Evolutionary conservation across 2,888 invertebrate genomes (phyloP).

Genomic region (Dinocampus coccinellae): DNA sequence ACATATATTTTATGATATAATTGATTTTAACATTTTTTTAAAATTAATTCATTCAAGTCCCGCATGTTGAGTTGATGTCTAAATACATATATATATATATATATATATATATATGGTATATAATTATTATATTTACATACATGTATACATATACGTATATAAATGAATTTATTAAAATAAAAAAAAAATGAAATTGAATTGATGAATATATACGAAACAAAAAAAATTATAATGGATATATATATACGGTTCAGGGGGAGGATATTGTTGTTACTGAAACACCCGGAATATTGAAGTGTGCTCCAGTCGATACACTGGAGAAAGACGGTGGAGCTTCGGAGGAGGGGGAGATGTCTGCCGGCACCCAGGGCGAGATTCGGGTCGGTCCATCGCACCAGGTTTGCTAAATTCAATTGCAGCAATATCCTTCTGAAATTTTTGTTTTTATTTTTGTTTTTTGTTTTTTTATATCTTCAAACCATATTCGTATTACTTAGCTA

Average conservation of each 20-base stretch:
- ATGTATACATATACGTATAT: not conserved
- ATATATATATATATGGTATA: not conserved
- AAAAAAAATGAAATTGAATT: not conserved
- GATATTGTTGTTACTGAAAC: constrained; percentile 67
- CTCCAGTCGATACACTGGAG: constrained; percentile 66
- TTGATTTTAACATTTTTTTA: not conserved
- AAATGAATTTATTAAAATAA: not conserved
- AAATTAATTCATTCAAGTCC: not conserved
- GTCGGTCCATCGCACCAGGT: constrained; percentile 84
- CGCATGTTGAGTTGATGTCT: not conserved
- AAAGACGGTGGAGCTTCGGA: constrained; percentile 69
- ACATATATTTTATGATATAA: not conserved
- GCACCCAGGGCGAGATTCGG: constrained; percentile 83
- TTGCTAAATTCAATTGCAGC: constrained; percentile 59
- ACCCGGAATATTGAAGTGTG: constrained; percentile 57
- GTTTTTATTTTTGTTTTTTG: constrained; percentile 11
- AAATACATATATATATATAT: constrained; percentile 7
- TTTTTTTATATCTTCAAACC: not conserved
- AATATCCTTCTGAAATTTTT: constrained; percentile 33
- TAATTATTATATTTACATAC: not conserved
- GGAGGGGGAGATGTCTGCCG: constrained; percentile 72
- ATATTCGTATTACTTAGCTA: not conserved
- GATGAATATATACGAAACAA: constrained; percentile 7
- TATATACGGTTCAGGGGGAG: constrained; percentile 65
- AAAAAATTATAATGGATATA: constrained; percentile 32